Percentiles rank a stretch among this genome's conserved stretches.
These are phyloP conservation scores for Columbina picui DNA, from an alignment of 2,113 vertebrate species.

Conservation along the genomic window DNA sequence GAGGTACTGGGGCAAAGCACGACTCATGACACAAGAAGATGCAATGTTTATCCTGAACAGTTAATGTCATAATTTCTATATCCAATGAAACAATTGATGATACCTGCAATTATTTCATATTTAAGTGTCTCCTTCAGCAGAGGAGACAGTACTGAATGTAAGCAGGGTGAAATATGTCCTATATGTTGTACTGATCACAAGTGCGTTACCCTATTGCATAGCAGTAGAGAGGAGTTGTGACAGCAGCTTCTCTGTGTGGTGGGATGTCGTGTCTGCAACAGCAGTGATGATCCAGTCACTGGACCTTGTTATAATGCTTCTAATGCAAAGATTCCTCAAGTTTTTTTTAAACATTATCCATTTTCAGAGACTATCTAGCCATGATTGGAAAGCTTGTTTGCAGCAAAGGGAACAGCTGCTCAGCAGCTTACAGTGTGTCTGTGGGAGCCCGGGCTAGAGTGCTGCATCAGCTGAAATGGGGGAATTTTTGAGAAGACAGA, in stretches of 20 bases:
- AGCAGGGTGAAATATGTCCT: background rate
- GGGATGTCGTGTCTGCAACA: fast-evolving
- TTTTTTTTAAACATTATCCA: background rate
- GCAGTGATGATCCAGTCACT: too few species aligned
- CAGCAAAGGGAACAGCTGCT: background rate
- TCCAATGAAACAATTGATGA: background rate
- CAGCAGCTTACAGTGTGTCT: fast-evolving
- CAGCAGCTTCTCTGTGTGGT: background rate
- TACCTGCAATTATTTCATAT: background rate
- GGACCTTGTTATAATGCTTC: background rate
- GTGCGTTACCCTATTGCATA: background rate
- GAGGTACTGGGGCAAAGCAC: background rate
- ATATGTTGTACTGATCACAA: background rate
- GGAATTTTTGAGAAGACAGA: background rate
- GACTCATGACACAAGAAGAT: background rate
- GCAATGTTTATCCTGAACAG: background rate
- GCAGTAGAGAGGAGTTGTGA: background rate
- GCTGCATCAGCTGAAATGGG: background rate
- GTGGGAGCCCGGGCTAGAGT: background rate
- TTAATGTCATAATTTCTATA: background rate
- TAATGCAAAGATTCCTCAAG: background rate
- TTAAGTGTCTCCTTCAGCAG: background rate
- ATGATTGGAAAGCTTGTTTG: background rate
- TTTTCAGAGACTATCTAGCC: background rate
- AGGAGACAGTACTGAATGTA: background rate